Base-by-base conservation (phyloP, 2,113 vertebrate species). In the Lepus americanus region DNA sequence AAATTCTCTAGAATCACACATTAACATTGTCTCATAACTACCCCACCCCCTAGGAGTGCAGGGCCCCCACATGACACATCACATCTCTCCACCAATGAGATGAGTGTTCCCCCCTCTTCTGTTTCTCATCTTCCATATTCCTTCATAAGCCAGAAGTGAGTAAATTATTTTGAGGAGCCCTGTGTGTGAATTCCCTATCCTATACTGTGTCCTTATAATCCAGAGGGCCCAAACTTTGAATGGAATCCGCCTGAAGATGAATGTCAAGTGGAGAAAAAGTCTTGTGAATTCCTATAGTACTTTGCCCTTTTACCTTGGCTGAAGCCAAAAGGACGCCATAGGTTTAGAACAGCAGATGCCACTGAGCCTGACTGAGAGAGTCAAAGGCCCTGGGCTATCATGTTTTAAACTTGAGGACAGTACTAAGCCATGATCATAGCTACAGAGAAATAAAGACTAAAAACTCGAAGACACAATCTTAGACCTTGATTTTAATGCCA, bases 21-120 rank as follows among this genome's bases (percentile, higher is more conserved):
- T 88, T 91, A 44, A 88, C 63, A 84, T 39, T 78, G 76, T 31
- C 27, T 19, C 51, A 84, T 39, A 83, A 51, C 81, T 74, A 81
- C 36, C 63, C 19, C 16, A 67, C 63, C 55, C 2, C 51, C 76
- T 9, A 76, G 7, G 27, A 93, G 79, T 67, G 14, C 66, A 61
- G 33, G 36, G 36, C 20, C 29, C 76, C 73, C 84, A 33, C 9
- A 66, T 83, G 49, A 74, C 36, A 51, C 9, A n/a, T 31, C 10
- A 12, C 19, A 59, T 64, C 4, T 84, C 23, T 31, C 4, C 49
- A 63, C 84, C 73, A 92, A 33, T 49, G 55, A 51, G 25, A 73
- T 73, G 23, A 88, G 49, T 53, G 23, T 51, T 90, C 64, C 44
- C 29, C 19, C 22, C 13, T 44, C 69, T 51, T 63, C 66, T 80